phyloP scores from a whole-genome alignment of 2,888 invertebrate species.

The Protodeltote pygarga region DNA sequence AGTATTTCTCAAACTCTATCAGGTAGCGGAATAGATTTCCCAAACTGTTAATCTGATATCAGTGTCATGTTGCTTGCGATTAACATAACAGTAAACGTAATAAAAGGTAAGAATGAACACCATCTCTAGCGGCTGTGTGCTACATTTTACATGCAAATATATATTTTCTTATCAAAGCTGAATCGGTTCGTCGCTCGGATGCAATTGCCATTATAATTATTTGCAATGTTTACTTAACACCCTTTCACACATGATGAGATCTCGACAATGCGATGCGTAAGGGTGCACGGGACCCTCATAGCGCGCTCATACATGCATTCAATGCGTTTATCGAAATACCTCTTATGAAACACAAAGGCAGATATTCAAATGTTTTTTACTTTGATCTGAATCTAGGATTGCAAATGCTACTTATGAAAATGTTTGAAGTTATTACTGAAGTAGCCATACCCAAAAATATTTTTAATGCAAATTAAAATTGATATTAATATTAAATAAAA shows the following conservation, averaged over 20 bases:
- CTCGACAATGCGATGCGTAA: constrained; percentile 70
- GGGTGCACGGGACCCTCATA: constrained; percentile 61
- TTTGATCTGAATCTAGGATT: constrained; percentile 14
- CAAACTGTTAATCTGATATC: constrained; percentile 82
- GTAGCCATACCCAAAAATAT: too few species aligned
- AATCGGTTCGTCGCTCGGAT: constrained; percentile 72
- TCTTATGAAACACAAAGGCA: constrained; percentile 62
- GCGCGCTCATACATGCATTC: constrained; percentile 42
- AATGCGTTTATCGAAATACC: constrained; percentile 62
- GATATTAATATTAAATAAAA: too few species aligned
- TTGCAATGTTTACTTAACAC: constrained; percentile 88
- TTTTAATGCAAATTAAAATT: too few species aligned
- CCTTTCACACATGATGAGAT: constrained; percentile 86
- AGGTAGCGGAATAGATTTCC: constrained; percentile 64
- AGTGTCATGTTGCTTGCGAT: constrained; percentile 82
- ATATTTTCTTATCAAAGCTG: constrained; percentile 77
- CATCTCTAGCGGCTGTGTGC: constrained; percentile 66
- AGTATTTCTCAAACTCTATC: constrained; percentile 40
- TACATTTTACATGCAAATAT: constrained; percentile 82
- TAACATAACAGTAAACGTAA: constrained; percentile 79
- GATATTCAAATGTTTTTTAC: constrained; percentile 36
- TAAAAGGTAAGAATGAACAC: constrained; percentile 75
- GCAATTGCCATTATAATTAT: constrained; percentile 85
- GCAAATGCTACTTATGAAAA: background rate
- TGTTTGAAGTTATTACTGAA: background rate